Evolutionary conservation across 53 echinoderm and acorn worm species (phyloP).

Genomic region (Paracentrotus lividus): DNA sequence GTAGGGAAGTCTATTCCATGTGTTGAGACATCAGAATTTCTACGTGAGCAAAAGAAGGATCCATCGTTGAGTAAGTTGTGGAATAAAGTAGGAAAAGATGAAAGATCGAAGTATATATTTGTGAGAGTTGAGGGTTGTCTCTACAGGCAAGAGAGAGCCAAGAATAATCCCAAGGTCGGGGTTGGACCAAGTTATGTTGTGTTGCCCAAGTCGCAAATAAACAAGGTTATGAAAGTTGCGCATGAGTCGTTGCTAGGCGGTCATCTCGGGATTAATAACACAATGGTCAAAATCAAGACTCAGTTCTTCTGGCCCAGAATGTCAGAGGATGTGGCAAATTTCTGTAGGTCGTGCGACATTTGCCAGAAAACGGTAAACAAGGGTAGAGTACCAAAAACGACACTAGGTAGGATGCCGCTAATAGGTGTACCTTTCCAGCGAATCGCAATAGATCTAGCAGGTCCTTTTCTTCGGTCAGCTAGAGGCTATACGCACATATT

Average conservation of each 20-base stretch:
- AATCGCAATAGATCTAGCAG: no score
- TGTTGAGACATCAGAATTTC: no score
- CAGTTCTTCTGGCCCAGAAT: slow-evolving; percentile 57
- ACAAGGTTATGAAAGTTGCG: slow-evolving; percentile 31
- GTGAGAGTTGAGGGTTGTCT: slow-evolving; percentile 8
- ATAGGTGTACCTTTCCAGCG: not conserved
- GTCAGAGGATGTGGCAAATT: no score
- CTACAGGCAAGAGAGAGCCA: slow-evolving; percentile 25
- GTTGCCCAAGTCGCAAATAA: slow-evolving; percentile 18
- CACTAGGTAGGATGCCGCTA: slow-evolving; percentile 72
- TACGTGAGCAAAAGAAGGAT: not conserved
- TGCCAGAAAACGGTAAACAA: no score
- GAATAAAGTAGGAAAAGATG: slow-evolving; percentile 20
- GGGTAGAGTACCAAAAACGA: slow-evolving; percentile 65
- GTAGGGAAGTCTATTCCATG: no score
- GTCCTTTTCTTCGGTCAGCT: no score
- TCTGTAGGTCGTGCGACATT: no score
- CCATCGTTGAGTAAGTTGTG: not conserved
- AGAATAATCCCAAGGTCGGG: no score
- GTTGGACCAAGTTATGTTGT: slow-evolving; percentile 18
- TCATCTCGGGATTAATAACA: slow-evolving; percentile 17
- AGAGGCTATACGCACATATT: not conserved
- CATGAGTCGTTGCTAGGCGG: slow-evolving; percentile 31
- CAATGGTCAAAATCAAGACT: not conserved
- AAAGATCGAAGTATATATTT: slow-evolving; percentile 32